Evolutionary conservation across 2,113 vertebrate genomes (phyloP).

Genomic region (Sclerurus mexicanus): DNA sequence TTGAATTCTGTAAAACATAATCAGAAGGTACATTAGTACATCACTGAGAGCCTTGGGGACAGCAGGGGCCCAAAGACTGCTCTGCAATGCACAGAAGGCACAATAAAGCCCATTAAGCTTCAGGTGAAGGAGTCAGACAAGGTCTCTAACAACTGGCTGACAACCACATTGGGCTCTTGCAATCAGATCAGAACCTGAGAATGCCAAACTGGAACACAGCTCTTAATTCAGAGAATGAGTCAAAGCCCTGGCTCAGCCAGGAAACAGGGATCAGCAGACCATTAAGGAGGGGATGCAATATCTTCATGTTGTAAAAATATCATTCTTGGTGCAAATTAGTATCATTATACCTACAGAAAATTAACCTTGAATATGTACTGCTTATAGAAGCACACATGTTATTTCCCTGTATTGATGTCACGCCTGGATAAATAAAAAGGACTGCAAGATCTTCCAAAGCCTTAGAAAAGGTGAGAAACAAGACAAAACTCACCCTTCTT

Average conservation of each 20-base stretch:
- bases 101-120: slow-evolving; percentile 28
- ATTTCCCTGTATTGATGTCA: not conserved
- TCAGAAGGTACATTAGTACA: not conserved
- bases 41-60: not conserved
- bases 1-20: slow-evolving; percentile 42
- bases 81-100: not conserved
- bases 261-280: not conserved
- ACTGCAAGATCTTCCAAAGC: not conserved
- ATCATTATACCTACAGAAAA: not conserved
- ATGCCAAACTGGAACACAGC: not conserved
- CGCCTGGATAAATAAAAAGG: not conserved
- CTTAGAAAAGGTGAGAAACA: not conserved
- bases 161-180: not conserved
- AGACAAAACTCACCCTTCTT: not conserved
- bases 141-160: slow-evolving; percentile 19
- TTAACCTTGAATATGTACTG: not conserved
- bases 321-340: not conserved
- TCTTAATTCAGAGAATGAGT: not conserved
- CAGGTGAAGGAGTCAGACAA: slow-evolving; percentile 35
- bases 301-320: not conserved
- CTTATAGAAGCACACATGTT: not conserved
- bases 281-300: not conserved
- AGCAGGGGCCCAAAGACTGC: slow-evolving; percentile 2
- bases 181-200: not conserved
- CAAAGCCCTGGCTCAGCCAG: not conserved